Conservation (phyloP, 2,797 vertebrate species). For the Gobio occitaniae region DNA sequence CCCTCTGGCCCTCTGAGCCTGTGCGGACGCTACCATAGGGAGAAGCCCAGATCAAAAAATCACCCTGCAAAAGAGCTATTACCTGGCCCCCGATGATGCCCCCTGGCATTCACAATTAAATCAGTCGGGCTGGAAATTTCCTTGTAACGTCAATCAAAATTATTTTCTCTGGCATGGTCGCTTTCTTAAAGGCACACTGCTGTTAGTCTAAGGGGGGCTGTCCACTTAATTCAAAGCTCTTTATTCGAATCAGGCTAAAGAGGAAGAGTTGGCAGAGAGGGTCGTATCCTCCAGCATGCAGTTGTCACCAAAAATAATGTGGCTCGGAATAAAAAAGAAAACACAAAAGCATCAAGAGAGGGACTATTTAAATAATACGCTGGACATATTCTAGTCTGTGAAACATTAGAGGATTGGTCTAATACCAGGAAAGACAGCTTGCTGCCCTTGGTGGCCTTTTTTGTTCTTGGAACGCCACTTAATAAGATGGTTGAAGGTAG, state of each 20-base stretch:
- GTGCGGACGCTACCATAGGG: constrained; percentile 85
- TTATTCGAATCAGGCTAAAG: constrained; percentile 83
- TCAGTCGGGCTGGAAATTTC: constrained; percentile 83
- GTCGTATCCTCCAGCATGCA: constrained; percentile 80
- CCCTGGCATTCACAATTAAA: constrained; percentile 94
- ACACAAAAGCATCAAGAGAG: constrained; percentile 70
- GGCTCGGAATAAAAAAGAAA: constrained; percentile 46
- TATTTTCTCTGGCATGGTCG: constrained; percentile 86
- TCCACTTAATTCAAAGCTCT: constrained; percentile 86
- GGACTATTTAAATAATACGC: constrained; percentile 78
- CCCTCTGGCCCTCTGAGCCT: constrained; percentile 93
- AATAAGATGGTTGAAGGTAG: constrained; percentile 74
- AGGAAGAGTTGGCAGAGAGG: constrained; percentile 76
- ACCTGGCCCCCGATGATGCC: constrained; percentile 93
- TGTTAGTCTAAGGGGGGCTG: constrained; percentile 80
- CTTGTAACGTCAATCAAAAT: constrained; percentile 93
- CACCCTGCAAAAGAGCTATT: constrained; percentile 74
- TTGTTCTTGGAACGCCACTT: constrained; percentile 60
- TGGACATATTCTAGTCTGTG: constrained; percentile 77
- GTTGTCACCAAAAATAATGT: constrained; percentile 80
- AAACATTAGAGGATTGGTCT: constrained; percentile 76
- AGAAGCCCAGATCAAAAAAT: constrained; percentile 88
- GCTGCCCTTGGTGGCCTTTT: constrained; percentile 67
- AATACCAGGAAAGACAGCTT: constrained; percentile 69
- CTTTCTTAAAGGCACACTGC: constrained; percentile 80